Base-by-base conservation (phyloP, 2,888 invertebrate genomes). In the Phyllotreta striolata region DNA sequence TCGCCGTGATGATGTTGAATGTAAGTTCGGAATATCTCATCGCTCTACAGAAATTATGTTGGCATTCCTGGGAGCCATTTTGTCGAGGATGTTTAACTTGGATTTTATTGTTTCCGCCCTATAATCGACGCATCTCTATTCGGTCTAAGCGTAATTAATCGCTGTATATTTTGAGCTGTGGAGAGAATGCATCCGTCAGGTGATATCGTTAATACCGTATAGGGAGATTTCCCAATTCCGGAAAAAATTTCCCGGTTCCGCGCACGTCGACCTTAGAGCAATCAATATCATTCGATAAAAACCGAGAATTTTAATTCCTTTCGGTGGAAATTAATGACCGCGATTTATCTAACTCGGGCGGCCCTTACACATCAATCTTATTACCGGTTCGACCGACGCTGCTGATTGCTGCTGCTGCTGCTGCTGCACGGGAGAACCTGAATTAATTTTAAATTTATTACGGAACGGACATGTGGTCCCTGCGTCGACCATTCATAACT, bases 1-100 rank as follows among this genome's bases (percentile, higher is more conserved):
- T 47, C 57, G 41, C 52, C 59, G 54, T 66, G 63, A 47, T 59
- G 51, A 46, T 56, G 56, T 46, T 46, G 46, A 56, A 44, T 38
- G 56, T 34, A 52, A 52, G 52, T 65, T 65, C 12, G 62, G 52
- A 61, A 65, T 54, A 64, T 57, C 60, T 64, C 62, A 60, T 65
- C 57, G 57, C 47, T 49, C 52, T 65, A 39, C 49, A 47, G 57
- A 54, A 24, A 62, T 62, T 65, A 65, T 58, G 57, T 58, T 55
- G 57, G 49, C 55, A 59, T 64, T 58, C 58, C 46, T 58, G 37
- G 55, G 60, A 59, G 59, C 49, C 43, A 59, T 51, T 51, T 51
- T 43, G 59, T 51, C 37, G 40, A 35, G 51, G 35, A 43, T 51
- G 51, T 51, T 57, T 49, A 58, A 38, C 44, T 46, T 46, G 37